A percentile compares a stretch with the other conserved stretches of the same genome.
Evolutionary conservation across 2,113 vertebrate species (phyloP).

Genomic region (Recurvirostra avosetta): DNA sequence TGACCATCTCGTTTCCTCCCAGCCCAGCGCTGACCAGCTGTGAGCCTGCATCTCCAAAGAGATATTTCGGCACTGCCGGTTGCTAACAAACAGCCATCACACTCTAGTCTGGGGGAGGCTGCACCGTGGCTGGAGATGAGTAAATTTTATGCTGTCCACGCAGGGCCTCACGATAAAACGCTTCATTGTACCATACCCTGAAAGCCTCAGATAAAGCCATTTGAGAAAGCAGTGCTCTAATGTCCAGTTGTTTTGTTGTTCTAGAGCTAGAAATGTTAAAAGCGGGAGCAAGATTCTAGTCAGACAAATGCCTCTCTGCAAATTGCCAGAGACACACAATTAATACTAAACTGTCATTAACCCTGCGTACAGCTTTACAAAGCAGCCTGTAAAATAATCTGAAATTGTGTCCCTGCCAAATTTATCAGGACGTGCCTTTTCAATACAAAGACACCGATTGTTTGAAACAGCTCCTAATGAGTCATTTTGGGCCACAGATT

Average conservation of each 20-base stretch:
- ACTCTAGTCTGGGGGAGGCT: background rate
- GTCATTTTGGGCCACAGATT: conserved; percentile 24
- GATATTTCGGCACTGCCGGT: background rate
- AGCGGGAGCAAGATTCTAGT: background rate
- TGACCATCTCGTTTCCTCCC: accelerated
- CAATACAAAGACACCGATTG: background rate
- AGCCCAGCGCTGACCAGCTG: background rate
- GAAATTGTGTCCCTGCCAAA: background rate
- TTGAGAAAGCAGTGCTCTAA: background rate
- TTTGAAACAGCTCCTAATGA: conserved; percentile 36
- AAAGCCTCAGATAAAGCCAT: background rate
- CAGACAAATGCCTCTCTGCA: background rate
- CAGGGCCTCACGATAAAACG: background rate
- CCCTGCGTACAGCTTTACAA: background rate
- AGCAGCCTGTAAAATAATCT: background rate
- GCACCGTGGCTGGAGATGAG: background rate
- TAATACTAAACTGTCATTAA: conserved; percentile 34
- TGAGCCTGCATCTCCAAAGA: background rate
- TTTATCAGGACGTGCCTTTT: background rate
- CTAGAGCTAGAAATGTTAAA: background rate
- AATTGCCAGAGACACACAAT: background rate
- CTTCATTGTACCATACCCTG: background rate
- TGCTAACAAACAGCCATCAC: background rate
- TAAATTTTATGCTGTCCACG: background rate
- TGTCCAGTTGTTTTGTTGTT: background rate